Conservation (phyloP, 2,888 invertebrate species). For the Drosophila stalkeri region DNA sequence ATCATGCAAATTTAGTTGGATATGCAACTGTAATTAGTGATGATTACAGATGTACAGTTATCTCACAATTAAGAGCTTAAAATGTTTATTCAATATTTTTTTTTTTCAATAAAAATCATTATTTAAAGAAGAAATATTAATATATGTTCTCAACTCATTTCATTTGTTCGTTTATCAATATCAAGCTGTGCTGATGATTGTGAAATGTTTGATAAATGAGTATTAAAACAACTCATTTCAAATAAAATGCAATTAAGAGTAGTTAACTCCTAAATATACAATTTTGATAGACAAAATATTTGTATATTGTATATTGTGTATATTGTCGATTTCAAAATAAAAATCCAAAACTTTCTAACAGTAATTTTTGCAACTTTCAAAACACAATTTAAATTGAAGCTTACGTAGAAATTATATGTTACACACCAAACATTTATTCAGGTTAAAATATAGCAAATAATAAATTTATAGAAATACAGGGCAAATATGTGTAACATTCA, state of each 20-base stretch:
- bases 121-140: background rate
- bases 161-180: background rate
- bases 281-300: too few species aligned
- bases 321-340: too few species aligned
- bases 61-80: slow-evolving; percentile 10
- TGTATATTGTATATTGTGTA: too few species aligned
- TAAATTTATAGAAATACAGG: slow-evolving; percentile 3
- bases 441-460: background rate
- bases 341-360: background rate
- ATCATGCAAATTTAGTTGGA: slow-evolving; percentile 18
- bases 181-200: too few species aligned
- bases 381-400: background rate
- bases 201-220: too few species aligned
- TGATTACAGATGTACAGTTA: slow-evolving; percentile 16
- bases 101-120: background rate
- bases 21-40: slow-evolving; percentile 14
- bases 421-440: background rate
- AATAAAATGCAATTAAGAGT: too few species aligned
- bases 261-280: too few species aligned
- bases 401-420: background rate
- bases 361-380: background rate
- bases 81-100: background rate
- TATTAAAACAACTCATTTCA: too few species aligned
- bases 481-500: slow-evolving; percentile 12
- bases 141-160: background rate